Evolutionary conservation across 2,113 vertebrate species (phyloP).

Genomic region (Amblyornis subalaris): DNA sequence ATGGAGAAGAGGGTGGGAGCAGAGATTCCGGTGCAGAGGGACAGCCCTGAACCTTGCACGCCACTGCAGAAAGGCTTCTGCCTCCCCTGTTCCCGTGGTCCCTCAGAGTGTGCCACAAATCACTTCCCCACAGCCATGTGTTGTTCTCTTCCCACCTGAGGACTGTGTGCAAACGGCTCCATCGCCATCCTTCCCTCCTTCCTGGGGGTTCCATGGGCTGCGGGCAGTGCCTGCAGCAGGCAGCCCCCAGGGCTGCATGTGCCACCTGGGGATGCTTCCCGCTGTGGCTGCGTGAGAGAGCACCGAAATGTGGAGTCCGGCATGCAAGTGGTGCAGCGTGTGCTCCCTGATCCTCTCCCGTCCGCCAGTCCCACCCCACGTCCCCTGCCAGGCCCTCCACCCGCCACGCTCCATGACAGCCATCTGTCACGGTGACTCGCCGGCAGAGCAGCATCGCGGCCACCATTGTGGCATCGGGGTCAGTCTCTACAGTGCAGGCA

Average conservation of each 20-base stretch:
- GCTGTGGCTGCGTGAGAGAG: fast-evolving
- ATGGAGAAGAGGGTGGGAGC: background rate
- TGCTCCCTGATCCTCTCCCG: background rate
- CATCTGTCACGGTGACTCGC: background rate
- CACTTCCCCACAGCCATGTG: background rate
- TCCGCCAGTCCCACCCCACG: background rate
- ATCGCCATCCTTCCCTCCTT: background rate
- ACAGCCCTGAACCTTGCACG: background rate
- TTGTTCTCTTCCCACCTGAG: background rate
- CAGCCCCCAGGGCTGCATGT: background rate
- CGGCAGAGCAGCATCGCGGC: background rate
- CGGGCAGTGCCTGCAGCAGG: background rate
- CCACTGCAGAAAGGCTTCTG: background rate
- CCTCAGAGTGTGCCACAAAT: background rate
- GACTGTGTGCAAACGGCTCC: fast-evolving
- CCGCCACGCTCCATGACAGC: background rate
- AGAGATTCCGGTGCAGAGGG: background rate
- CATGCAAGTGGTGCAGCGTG: fast-evolving
- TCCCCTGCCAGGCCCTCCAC: background rate
- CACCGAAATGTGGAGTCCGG: background rate
- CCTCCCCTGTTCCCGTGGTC: fast-evolving
- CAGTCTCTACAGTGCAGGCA: background rate
- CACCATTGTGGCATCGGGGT: fast-evolving
- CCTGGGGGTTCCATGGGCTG: fast-evolving
- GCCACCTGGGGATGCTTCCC: background rate